These are phyloP conservation scores for Ectobius pallidus DNA, from an alignment of 2,888 invertebrate genomes.

Conservation along the genomic window DNA sequence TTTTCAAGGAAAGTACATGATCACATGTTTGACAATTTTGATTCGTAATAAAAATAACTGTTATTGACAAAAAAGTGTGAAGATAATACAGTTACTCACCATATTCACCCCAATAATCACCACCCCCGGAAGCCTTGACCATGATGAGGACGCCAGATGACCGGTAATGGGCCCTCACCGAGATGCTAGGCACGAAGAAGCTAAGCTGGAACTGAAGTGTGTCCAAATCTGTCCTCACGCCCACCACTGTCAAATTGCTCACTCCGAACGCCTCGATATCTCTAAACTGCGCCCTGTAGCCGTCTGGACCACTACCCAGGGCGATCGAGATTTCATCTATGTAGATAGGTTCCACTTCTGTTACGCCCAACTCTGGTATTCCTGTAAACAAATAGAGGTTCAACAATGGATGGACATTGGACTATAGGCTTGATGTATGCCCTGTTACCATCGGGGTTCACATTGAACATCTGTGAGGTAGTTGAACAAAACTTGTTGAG, in stretches of 20 bases:
- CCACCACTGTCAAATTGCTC: constrained; percentile 78
- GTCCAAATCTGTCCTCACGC: constrained; percentile 79
- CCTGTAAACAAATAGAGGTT: constrained; percentile 61
- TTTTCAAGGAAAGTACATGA: too few relatives aligned
- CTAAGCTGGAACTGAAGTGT: constrained; percentile 82
- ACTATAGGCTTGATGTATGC: too few relatives aligned
- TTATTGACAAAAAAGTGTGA: too few relatives aligned
- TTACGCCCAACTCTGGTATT: constrained; percentile 72
- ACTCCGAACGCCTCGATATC: constrained; percentile 83
- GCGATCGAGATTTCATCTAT: constrained; percentile 83
- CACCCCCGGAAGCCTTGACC: constrained; percentile 82
- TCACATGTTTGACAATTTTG: too few relatives aligned
- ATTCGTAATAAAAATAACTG: too few relatives aligned
- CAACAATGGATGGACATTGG: too few relatives aligned
- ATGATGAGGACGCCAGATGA: constrained; percentile 80
- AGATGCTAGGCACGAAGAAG: constrained; percentile 79
- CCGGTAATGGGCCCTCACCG: constrained; percentile 78
- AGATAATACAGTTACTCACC: too few relatives aligned
- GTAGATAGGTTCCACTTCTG: constrained; percentile 73
- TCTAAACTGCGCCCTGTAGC: constrained; percentile 79
- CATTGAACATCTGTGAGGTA: too few relatives aligned
- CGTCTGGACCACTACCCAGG: constrained; percentile 80
- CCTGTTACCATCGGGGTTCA: too few relatives aligned
- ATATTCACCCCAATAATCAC: constrained; percentile 90
- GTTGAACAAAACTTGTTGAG: too few relatives aligned